Base-by-base conservation (phyloP, 2,888 invertebrate genomes). In the Nymphalis c-album region DNA sequence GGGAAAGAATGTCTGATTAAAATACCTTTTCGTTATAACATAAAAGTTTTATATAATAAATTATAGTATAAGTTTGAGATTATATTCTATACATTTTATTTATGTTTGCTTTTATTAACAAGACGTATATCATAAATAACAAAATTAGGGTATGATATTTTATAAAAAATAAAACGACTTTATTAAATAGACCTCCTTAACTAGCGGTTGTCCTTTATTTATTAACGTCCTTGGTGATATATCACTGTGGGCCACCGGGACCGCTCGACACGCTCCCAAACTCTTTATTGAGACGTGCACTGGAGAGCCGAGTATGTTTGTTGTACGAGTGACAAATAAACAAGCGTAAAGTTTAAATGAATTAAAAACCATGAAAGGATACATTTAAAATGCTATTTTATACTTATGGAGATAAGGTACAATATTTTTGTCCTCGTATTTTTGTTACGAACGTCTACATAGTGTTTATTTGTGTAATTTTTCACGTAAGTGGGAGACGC, bases 401-500 rank as follows among this genome's bases (percentile, higher is more conserved):
- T 63, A 53, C 8, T 0, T n/a, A 7, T 58, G 4, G 18, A 8
- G 7, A 51, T 69, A 73, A 55, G 66, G 67, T 59, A 45, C 35
- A 31, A 58, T 61, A 70, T 31, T 59, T 58, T 22, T 31, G 48
- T 26, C 7, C 46, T n/a, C 7, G 17, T 4, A 10, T 1, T 10
- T 48, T 40, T 7, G 18, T 47, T 72, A 61, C 51, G 61, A 68
- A 57, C 64, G 51, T 67, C 68, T 68, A 72, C 75, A 66, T 71
- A 53, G 71, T 70, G 69, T 73, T 73, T 75, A 74, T 74, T 79
- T 75, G 77, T 76, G 82, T 80, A 84, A 87, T 88, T 88, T 89
- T 87, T 90, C 88, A 88, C 82, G 77, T 87, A 82, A 83, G 83
- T 84, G 78, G 78, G 76, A 81, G 82, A 78, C 72, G 75, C 61